Conservation (phyloP, 2,888 invertebrate genomes). For the Crossocerus cetratus region DNA sequence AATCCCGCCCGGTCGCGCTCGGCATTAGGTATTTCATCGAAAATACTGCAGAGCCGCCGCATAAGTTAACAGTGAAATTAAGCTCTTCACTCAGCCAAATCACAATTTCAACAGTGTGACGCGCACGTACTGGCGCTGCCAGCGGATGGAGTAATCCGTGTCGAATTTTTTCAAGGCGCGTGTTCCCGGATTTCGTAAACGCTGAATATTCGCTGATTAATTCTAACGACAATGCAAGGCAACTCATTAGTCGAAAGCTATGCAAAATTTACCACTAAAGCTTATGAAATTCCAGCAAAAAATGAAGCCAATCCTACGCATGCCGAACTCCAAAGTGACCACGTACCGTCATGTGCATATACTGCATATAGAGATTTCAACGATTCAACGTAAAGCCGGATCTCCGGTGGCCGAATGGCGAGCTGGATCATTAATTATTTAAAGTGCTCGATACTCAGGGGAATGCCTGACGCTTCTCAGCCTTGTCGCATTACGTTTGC, state of each 20-base stretch:
- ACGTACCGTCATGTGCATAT: no score
- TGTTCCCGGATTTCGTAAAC: not conserved
- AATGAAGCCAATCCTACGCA: no score
- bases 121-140: not conserved
- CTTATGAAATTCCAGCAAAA: not conserved
- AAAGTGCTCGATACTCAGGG: not conserved
- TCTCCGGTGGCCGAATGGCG: not conserved
- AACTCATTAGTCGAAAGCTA: not conserved
- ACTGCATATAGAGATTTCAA: no score
- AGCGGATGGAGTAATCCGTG: not conserved
- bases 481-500: slow-evolving; percentile 1
- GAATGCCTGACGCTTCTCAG: not conserved
- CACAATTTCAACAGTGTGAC: not conserved
- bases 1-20: not conserved
- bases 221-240: not conserved
- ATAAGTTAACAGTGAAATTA: slow-evolving; percentile 2
- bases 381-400: no score
- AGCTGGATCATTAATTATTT: not conserved
- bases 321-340: no score
- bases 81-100: not conserved
- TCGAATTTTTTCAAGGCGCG: not conserved
- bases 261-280: not conserved
- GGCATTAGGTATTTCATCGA: not conserved
- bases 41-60: slow-evolving; percentile 1
- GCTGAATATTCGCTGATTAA: not conserved